These are phyloP conservation scores for Nothoprocta pentlandii DNA, from an alignment of 2,113 vertebrate genomes.

Conservation along the genomic window DNA sequence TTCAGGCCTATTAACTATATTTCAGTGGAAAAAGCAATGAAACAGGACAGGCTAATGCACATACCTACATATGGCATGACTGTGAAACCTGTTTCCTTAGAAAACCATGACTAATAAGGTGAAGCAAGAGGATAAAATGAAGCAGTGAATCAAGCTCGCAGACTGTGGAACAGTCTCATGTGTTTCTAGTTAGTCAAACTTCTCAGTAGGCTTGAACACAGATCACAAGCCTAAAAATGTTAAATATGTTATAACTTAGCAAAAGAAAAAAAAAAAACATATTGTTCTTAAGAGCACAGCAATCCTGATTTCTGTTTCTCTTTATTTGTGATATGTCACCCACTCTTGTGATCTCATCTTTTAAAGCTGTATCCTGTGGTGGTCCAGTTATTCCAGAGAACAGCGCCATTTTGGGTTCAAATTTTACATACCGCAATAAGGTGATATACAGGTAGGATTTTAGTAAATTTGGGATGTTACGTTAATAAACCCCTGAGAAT, in stretches of 20 bases:
- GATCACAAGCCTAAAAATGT: neutral
- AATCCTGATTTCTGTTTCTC: neutral
- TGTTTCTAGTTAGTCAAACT: neutral
- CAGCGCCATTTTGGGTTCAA: slow-evolving; percentile 82
- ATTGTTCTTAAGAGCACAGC: neutral
- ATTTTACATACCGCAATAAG: slow-evolving; percentile 91
- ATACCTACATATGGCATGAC: neutral
- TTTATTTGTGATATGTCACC: neutral
- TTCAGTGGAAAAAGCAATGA: neutral
- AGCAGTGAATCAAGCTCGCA: neutral
- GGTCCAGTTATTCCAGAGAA: slow-evolving; percentile 84
- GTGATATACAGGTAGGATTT: slow-evolving; percentile 90
- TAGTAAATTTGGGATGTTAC: neutral
- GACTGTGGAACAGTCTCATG: neutral
- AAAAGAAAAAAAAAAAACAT: neutral
- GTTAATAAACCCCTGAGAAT: neutral
- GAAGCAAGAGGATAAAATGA: neutral
- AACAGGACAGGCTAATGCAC: neutral
- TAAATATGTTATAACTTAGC: neutral
- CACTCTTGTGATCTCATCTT: slow-evolving; percentile 31
- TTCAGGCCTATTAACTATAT: neutral
- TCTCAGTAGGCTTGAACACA: neutral
- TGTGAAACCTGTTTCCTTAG: neutral
- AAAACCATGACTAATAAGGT: neutral
- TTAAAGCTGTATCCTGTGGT: slow-evolving; percentile 89